Evolutionary conservation across 2,888 invertebrate species (phyloP).

Genomic region (Halictus quadricinctus): DNA sequence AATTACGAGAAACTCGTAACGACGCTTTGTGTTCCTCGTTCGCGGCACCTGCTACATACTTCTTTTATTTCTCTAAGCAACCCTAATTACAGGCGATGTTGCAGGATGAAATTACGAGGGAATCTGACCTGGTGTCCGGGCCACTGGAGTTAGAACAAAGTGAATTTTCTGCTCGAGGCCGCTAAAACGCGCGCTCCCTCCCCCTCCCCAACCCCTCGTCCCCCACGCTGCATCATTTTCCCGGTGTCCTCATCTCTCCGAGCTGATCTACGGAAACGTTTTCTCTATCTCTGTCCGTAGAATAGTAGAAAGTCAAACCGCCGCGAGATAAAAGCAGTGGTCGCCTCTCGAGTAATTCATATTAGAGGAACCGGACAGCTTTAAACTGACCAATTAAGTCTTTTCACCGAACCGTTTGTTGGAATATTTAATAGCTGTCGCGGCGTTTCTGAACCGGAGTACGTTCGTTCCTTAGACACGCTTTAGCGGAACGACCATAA

Average conservation of each 20-base stretch:
- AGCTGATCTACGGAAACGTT: background rate
- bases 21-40: background rate
- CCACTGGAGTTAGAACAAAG: conserved; percentile 10
- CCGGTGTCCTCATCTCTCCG: background rate
- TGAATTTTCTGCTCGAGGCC: conserved; percentile 10
- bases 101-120: background rate
- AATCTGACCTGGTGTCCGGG: background rate
- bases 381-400: background rate
- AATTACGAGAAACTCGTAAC: background rate
- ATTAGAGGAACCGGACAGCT: background rate
- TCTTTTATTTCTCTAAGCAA: conserved; percentile 3
- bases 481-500: background rate
- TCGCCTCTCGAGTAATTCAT: background rate
- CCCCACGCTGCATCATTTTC: background rate
- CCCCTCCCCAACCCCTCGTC: too few species aligned
- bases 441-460: background rate
- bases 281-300: background rate
- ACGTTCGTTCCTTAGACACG: background rate
- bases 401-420: background rate
- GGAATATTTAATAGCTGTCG: background rate
- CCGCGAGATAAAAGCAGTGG: background rate
- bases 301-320: background rate
- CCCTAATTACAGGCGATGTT: background rate
- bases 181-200: background rate
- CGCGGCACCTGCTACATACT: background rate